A percentile compares a stretch with the other conserved stretches of the same genome.
These are phyloP conservation scores for Endotricha flammealis DNA, from an alignment of 2,888 invertebrate genomes.

Conservation along the genomic window DNA sequence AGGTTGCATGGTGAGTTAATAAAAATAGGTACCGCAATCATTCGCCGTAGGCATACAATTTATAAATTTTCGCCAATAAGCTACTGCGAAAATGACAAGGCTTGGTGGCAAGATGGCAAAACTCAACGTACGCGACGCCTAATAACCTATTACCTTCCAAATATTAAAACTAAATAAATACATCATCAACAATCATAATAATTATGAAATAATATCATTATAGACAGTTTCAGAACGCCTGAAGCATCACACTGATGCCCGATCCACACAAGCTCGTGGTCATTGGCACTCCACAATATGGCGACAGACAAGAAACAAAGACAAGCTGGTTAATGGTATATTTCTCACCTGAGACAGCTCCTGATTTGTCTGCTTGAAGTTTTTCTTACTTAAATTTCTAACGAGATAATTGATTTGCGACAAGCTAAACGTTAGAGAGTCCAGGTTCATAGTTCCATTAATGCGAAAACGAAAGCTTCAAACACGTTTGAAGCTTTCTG, in stretches of 20 bases:
- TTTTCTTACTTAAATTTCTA: conserved; percentile 96
- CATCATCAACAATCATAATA: too few relatives aligned
- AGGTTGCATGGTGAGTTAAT: too few relatives aligned
- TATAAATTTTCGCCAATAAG: too few relatives aligned
- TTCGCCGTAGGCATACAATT: too few relatives aligned
- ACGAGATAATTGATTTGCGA: conserved; percentile 99
- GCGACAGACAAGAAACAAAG: conserved; percentile 69
- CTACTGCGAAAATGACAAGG: too few relatives aligned
- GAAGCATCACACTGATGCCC: conserved; percentile 8
- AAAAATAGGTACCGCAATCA: too few relatives aligned
- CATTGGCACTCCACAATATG: conserved; percentile 59
- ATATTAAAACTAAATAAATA: too few relatives aligned
- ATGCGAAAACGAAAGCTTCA: conserved; percentile 96
- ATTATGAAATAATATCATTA: too few relatives aligned
- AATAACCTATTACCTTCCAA: too few relatives aligned
- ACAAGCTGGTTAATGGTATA: conserved; percentile 29
- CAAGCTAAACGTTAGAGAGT: conserved; percentile 98
- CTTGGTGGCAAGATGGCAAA: conserved; percentile 1
- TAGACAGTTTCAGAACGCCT: conserved; percentile 5
- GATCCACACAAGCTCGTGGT: conserved; percentile 31
- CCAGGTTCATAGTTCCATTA: conserved; percentile 99
- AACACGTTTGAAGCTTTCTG: conserved; percentile 95
- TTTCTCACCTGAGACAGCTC: conserved; percentile 92
- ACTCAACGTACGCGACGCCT: not conserved
- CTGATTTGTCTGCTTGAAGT: conserved; percentile 92